Conservation (phyloP, 2,797 vertebrate genomes). For the Dryobates pubescens region DNA sequence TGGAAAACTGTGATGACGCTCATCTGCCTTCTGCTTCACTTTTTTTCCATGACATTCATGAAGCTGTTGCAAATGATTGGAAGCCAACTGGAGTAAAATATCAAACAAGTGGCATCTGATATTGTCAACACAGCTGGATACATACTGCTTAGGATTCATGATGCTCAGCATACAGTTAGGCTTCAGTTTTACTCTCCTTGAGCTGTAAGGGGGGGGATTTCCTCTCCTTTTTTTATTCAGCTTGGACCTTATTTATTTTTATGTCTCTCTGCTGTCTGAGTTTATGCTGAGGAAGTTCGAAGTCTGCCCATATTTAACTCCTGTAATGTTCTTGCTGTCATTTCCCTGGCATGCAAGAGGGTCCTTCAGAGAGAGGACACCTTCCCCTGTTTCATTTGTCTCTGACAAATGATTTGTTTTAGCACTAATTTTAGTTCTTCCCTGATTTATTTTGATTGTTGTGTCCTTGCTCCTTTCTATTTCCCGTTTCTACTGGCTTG, state of each 20-base stretch:
- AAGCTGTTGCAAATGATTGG: conserved; percentile 33
- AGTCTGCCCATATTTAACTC: not conserved
- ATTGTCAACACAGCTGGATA: conserved; percentile 62
- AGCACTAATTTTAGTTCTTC: not conserved
- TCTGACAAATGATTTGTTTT: not conserved
- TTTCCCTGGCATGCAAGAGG: not conserved
- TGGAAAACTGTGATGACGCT: conserved; percentile 41
- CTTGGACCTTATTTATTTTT: not conserved
- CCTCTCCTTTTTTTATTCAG: not conserved
- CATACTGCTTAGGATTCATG: not conserved
- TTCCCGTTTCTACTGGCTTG: not conserved
- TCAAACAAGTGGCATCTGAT: conserved; percentile 40
- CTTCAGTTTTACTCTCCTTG: not conserved
- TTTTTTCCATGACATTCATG: conserved; percentile 52
- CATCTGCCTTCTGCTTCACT: conserved; percentile 51
- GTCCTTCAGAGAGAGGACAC: not conserved
- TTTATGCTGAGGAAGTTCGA: not conserved
- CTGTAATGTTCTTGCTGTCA: rapidly evolving
- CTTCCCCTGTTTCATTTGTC: not conserved
- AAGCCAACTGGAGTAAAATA: conserved; percentile 3
- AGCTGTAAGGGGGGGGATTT: not conserved
- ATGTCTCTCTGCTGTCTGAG: not conserved
- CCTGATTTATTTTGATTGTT: not conserved
- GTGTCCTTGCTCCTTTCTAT: not conserved
- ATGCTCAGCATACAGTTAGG: not conserved